phyloP scores from a whole-genome alignment of 2,888 invertebrate genomes.

The Heliothis peltigera region DNA sequence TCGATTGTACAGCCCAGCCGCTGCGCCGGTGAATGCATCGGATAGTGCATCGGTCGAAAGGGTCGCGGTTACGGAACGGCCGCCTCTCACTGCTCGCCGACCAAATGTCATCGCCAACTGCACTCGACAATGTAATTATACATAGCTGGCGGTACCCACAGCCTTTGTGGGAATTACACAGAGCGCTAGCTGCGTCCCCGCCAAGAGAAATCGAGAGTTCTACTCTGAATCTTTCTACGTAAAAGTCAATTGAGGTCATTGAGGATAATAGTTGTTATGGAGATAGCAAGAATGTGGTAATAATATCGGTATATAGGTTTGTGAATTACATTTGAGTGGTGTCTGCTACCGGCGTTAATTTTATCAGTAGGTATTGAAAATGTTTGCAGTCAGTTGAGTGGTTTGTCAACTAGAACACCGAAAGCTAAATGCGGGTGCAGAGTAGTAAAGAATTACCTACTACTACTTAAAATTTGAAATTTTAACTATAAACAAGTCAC shows the following conservation, averaged over 20 bases:
- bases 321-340: slow-evolving; percentile 7
- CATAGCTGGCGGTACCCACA: slow-evolving; percentile 26
- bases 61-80: slow-evolving; percentile 64
- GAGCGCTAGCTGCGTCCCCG: slow-evolving; percentile 31
- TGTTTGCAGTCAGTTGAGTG: neutral
- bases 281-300: slow-evolving; percentile 33
- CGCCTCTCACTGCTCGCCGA: slow-evolving; percentile 75
- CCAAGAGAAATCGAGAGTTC: slow-evolving; percentile 49
- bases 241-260: slow-evolving; percentile 47
- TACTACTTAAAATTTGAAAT: neutral
- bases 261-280: slow-evolving; percentile 18
- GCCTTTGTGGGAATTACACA: slow-evolving; percentile 54
- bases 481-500: neutral
- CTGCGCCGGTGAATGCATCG: slow-evolving; percentile 62
- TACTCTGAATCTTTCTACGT: slow-evolving; percentile 35
- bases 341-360: neutral
- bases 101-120: slow-evolving; percentile 81
- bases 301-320: no score
- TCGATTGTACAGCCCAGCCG: slow-evolving; percentile 51
- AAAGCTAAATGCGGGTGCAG: neutral
- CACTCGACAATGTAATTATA: slow-evolving; percentile 57
- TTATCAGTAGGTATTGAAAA: neutral
- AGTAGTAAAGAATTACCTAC: neutral
- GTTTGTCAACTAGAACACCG: slow-evolving; percentile 2
- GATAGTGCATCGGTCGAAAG: slow-evolving; percentile 72